Evolutionary conservation across 2,113 vertebrate species (phyloP).

Genomic region (Psettodes erumei): DNA sequence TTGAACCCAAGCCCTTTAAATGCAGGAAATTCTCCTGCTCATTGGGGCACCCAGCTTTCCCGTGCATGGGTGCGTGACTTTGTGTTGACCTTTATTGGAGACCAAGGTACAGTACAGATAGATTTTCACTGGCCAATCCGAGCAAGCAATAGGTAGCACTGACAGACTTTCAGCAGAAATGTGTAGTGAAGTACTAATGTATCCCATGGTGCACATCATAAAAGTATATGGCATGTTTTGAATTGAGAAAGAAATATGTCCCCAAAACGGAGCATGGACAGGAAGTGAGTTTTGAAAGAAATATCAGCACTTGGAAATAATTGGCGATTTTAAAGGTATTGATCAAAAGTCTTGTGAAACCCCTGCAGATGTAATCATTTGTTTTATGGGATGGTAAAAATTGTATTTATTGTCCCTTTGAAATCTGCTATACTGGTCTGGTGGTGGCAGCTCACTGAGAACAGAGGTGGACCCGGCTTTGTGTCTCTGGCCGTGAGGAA

Average conservation of each 20-base stretch:
- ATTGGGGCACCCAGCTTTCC: constrained; percentile 20
- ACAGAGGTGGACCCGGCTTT: constrained; percentile 20
- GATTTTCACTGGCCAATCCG: constrained; percentile 14
- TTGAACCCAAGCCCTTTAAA: constrained; percentile 28
- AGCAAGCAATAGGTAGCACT: constrained; percentile 7
- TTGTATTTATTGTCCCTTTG: background rate
- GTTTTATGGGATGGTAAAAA: constrained; percentile 1
- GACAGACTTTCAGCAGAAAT: background rate
- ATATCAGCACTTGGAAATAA: background rate
- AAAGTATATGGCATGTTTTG: background rate
- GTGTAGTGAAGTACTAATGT: background rate
- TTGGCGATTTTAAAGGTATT: background rate
- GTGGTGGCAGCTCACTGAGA: constrained; percentile 11
- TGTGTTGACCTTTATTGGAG: constrained; percentile 63
- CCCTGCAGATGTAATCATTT: background rate
- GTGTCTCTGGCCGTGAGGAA: constrained; percentile 19
- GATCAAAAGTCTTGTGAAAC: background rate
- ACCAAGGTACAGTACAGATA: constrained; percentile 29
- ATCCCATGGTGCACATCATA: background rate
- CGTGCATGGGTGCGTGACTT: constrained; percentile 52
- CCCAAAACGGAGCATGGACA: background rate
- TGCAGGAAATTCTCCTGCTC: constrained; percentile 22
- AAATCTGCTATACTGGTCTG: constrained; percentile 9
- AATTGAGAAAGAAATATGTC: background rate
- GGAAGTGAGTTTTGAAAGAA: constrained; percentile 5